Base-by-base conservation (phyloP, 2,113 vertebrate genomes). In the Oryzias woworae region DNA sequence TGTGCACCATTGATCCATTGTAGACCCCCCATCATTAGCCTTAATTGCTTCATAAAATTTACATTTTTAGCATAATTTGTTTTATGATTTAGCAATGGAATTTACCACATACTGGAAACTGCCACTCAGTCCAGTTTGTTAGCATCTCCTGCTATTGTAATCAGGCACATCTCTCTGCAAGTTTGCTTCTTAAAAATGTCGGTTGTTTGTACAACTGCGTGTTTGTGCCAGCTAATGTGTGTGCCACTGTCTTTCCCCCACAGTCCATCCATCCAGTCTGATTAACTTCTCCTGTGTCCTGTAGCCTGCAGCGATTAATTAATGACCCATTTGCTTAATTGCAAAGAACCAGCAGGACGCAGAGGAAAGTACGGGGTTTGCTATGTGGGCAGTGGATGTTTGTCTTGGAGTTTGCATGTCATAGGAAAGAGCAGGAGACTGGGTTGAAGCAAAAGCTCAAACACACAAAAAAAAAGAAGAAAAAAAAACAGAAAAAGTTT, bases 251-350 rank as follows among this genome's bases (percentile, higher is more conserved):
- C 59, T 53, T 44, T 62, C 60, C 53, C 10, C 66, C 80, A 78
- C 67, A 79, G 80, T 79, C 79, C 80, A 89, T 89, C 84, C 80
- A 85, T 90, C 77, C 53, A 61, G 56, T 58, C 80, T 78, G 82
- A 77, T 88, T 85, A 83, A 82, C 79, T 85, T 71, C 78, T 85
- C 28, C 5, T 74, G 73, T 79, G 80, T 85, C 77, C 78, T 63
- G 69, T 83, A 80, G 84, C 86, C 87, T 20, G 58, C 50, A 36
- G 86, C 69, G 68, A 75, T 77, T 91, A 86, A 89, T 89, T 89
- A 89, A 88, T 88, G 87, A 86, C 61, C 85, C 80, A 84, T 91
- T 91, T 89, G 85, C 66, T 80, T 89, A 89, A 91, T 88, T 89
- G 86, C 81, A 78, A 59, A 64, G 76, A 64, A 71, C 63, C 58